These are phyloP conservation scores for Pelecanus crispus DNA, from an alignment of 2,113 vertebrate genomes.

Conservation along the genomic window DNA sequence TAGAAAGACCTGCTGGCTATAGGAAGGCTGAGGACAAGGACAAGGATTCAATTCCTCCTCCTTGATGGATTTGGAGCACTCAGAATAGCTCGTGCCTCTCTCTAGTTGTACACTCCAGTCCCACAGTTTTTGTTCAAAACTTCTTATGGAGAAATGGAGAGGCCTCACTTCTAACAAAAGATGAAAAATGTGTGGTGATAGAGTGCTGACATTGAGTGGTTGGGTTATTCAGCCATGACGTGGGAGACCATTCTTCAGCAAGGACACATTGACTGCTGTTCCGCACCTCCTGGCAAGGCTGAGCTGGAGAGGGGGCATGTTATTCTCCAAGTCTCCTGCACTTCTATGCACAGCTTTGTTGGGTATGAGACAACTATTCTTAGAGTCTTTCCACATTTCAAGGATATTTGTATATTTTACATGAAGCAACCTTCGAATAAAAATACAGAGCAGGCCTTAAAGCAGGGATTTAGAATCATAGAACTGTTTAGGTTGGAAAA, in stretches of 20 bases:
- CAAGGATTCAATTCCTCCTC: not conserved
- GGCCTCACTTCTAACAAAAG: not conserved
- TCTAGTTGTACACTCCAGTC: not conserved
- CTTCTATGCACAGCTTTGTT: not conserved
- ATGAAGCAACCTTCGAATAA: not conserved
- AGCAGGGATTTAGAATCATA: not conserved
- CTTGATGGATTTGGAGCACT: not conserved
- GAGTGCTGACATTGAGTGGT: not conserved
- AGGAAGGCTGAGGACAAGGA: not conserved
- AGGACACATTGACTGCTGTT: not conserved
- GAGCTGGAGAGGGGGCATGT: fast-evolving
- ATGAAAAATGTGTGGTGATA: not conserved
- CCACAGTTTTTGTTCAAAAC: not conserved
- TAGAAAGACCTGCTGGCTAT: not conserved
- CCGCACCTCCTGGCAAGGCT: not conserved
- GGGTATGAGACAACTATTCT: not conserved
- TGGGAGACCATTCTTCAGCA: not conserved
- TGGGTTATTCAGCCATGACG: not conserved
- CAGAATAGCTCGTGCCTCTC: not conserved
- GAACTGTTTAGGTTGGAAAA: too few species aligned
- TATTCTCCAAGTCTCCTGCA: not conserved
- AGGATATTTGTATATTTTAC: not conserved
- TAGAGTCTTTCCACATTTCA: not conserved
- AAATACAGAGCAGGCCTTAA: not conserved
- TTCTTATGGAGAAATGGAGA: not conserved